Percentiles rank a stretch among this genome's conserved stretches.
These are phyloP conservation scores for Sylvilagus floridanus DNA, from an alignment of 2,797 vertebrate species.

Conservation along the genomic window DNA sequence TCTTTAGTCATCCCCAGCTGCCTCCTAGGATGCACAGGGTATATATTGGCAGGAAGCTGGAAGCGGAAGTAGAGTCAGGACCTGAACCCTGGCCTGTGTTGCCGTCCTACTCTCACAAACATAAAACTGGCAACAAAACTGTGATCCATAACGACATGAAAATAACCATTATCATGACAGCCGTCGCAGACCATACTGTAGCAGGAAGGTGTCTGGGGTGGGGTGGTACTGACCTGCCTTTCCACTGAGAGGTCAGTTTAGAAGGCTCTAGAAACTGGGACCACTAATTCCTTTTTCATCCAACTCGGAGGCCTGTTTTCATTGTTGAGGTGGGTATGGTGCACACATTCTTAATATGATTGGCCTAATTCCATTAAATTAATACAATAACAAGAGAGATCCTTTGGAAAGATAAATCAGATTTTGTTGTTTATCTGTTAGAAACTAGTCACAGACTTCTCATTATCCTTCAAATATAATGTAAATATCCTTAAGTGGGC, in stretches of 20 bases:
- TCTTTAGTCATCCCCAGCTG: too few relatives aligned
- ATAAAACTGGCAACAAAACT: not conserved
- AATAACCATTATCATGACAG: not conserved
- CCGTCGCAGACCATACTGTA: not conserved
- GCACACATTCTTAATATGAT: conserved; percentile 20
- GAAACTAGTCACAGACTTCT: not conserved
- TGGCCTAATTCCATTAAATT: not conserved
- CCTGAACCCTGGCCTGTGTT: too few relatives aligned
- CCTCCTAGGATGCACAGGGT: too few relatives aligned
- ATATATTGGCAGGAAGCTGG: too few relatives aligned
- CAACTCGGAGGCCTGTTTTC: not conserved
- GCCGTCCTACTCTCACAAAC: not conserved
- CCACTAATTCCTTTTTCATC: not conserved
- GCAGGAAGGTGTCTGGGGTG: too few relatives aligned
- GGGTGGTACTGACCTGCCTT: not conserved
- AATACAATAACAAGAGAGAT: not conserved
- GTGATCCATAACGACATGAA: not conserved
- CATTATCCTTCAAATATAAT: not conserved
- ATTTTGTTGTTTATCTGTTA: conserved; percentile 25
- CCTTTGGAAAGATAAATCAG: not conserved
- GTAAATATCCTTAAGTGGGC: not conserved
- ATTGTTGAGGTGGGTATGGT: not conserved
- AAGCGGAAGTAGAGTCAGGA: too few relatives aligned
- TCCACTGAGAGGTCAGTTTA: not conserved
- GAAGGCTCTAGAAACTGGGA: not conserved